Conservation (phyloP, 1,140 invertebrate genomes). For the Drosophila persimilis region DNA sequence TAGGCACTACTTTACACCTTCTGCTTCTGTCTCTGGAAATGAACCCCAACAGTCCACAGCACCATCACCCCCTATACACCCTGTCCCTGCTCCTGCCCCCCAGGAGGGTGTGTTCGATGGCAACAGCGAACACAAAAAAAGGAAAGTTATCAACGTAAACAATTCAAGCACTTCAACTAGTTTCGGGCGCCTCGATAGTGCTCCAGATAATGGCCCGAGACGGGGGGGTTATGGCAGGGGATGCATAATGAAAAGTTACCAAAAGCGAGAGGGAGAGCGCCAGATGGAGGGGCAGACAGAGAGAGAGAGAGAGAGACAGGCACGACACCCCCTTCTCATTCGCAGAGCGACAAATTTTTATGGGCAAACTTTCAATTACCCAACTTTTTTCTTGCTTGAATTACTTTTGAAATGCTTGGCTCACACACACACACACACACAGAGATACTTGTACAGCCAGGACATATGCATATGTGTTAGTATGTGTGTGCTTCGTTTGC, state of each 20-base stretch:
- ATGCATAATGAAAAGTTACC: slow-evolving; percentile 72
- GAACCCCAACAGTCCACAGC: too few relatives aligned
- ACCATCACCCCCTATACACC: not conserved
- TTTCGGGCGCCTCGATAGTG: slow-evolving; percentile 74
- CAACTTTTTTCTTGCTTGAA: slow-evolving; percentile 79
- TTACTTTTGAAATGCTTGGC: slow-evolving; percentile 75
- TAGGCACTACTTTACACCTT: too few relatives aligned
- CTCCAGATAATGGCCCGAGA: slow-evolving; percentile 60
- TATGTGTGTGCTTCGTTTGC: slow-evolving; percentile 19
- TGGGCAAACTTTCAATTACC: slow-evolving; percentile 80
- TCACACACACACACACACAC: slow-evolving; percentile 19
- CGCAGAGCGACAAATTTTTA: slow-evolving; percentile 76
- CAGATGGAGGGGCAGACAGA: not conserved
- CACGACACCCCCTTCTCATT: slow-evolving; percentile 24
- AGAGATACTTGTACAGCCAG: slow-evolving; percentile 8
- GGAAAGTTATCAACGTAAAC: slow-evolving; percentile 77
- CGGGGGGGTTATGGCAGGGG: slow-evolving; percentile 2
- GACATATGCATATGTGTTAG: slow-evolving; percentile 37
- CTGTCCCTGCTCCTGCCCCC: not conserved
- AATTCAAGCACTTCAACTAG: slow-evolving; percentile 77
- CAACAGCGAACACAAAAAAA: slow-evolving; percentile 12
- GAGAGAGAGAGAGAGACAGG: not conserved
- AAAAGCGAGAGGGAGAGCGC: slow-evolving; percentile 1
- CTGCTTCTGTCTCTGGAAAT: too few relatives aligned
- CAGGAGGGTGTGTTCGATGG: slow-evolving; percentile 33